Percentiles rank a stretch among this genome's conserved stretches.
Evolutionary conservation across 35 echinoderm and acorn worm genomes (phyloP).

Genomic region (Ophiothrix spiculata): DNA sequence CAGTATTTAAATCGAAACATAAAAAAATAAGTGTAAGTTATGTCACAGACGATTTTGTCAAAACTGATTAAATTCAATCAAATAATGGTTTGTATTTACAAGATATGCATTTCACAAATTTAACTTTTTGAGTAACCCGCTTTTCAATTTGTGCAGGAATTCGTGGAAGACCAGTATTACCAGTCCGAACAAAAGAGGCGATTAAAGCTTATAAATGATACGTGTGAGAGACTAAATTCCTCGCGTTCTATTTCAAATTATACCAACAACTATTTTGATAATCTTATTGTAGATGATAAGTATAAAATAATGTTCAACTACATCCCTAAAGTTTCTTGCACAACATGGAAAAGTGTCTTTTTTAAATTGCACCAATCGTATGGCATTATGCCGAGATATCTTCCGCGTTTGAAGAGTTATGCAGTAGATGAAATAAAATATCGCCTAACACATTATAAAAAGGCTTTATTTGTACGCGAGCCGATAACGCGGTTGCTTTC

Average conservation of each 20-base stretch:
- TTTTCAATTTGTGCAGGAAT: too few relatives aligned
- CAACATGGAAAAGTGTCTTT: conserved; percentile 47
- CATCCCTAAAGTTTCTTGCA: conserved; percentile 66
- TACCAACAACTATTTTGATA: background rate
- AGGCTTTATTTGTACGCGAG: conserved; percentile 70
- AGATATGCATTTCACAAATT: too few relatives aligned
- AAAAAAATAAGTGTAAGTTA: too few relatives aligned
- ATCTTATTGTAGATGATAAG: conserved; percentile 27
- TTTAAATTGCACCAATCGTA: background rate
- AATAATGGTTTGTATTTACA: too few relatives aligned
- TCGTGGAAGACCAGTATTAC: too few relatives aligned
- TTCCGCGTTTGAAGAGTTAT: too few relatives aligned
- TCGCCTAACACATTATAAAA: conserved; percentile 39
- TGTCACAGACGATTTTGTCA: too few relatives aligned
- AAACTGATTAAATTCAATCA: too few relatives aligned
- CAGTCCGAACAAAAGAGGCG: conserved; percentile 1
- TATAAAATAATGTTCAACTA: conserved; percentile 50
- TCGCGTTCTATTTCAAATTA: background rate
- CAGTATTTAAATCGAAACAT: too few relatives aligned
- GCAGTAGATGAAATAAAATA: conserved; percentile 9
- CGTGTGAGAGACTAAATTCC: background rate
- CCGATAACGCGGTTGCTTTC: conserved; percentile 62
- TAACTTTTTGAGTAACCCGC: too few relatives aligned
- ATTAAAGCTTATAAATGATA: background rate
- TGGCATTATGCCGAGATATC: too few relatives aligned